Percentiles rank a stretch among this genome's conserved stretches.
These are phyloP conservation scores for Apodemus sylvaticus DNA, from an alignment of 2,113 vertebrate genomes.

Conservation along the genomic window DNA sequence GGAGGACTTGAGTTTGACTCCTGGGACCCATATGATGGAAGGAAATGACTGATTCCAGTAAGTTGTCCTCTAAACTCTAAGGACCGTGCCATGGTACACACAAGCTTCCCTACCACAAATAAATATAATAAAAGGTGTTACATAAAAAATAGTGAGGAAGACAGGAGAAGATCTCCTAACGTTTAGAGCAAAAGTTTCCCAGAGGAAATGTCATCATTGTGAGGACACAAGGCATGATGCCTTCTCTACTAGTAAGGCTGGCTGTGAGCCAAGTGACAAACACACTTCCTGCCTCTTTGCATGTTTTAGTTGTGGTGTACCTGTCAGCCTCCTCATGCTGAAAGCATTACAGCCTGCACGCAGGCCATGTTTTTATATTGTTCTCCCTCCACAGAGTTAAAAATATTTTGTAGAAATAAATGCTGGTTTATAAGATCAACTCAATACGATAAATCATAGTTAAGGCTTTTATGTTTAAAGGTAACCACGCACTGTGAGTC, in stretches of 20 bases:
- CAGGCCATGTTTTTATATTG: background rate
- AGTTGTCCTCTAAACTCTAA: background rate
- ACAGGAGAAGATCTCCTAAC: background rate
- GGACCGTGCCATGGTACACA: no score
- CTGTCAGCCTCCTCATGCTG: background rate
- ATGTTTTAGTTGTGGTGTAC: background rate
- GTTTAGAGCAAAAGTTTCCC: background rate
- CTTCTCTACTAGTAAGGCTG: background rate
- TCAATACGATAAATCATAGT: background rate
- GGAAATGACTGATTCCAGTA: no score
- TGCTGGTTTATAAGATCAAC: background rate
- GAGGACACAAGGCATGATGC: background rate
- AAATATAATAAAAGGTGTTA: background rate
- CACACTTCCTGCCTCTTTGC: background rate
- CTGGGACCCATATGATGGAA: background rate
- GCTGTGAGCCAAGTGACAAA: background rate
- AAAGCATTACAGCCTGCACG: background rate
- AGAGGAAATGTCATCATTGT: background rate
- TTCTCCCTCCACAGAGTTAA: background rate
- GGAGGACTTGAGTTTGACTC: background rate
- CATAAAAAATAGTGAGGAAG: background rate
- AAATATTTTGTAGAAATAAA: constrained; percentile 28
- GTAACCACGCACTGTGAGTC: background rate
- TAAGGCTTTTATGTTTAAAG: background rate
- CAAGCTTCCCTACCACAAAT: no score